Evolutionary conservation across 1,140 invertebrate species (phyloP).

Genomic region (Drosophila sucinea): DNA sequence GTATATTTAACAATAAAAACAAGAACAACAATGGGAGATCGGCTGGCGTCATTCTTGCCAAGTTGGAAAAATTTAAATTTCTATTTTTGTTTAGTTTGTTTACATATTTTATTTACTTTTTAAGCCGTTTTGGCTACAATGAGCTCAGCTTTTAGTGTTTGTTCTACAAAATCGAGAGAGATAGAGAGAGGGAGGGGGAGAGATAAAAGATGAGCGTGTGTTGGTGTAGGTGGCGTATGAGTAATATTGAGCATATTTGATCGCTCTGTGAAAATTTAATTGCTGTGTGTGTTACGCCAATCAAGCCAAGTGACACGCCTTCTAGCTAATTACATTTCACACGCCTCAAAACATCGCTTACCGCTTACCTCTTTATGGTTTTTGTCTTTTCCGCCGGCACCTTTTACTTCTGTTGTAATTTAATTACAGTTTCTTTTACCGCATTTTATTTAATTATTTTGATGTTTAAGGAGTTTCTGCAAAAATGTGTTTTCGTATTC

Average conservation of each 20-base stretch:
- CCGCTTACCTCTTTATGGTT: slow-evolving; percentile 35
- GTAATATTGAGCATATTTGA: slow-evolving; percentile 40
- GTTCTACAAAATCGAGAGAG: slow-evolving; percentile 30
- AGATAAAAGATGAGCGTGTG: not conserved
- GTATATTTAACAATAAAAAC: slow-evolving; percentile 8
- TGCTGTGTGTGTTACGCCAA: slow-evolving; percentile 41
- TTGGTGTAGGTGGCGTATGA: slow-evolving; percentile 62
- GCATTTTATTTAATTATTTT: slow-evolving; percentile 66
- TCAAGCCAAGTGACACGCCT: slow-evolving; percentile 16
- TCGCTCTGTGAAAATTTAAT: slow-evolving; percentile 55
- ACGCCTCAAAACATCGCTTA: slow-evolving; percentile 42
- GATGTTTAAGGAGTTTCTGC: slow-evolving; percentile 16
- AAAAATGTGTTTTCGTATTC: slow-evolving; percentile 39
- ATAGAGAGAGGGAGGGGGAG: not conserved
- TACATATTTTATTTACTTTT: slow-evolving; percentile 62
- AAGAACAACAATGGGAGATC: slow-evolving; percentile 22
- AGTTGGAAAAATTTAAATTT: slow-evolving; percentile 43
- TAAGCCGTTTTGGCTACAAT: slow-evolving; percentile 46
- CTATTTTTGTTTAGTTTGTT: slow-evolving; percentile 48
- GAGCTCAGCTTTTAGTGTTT: slow-evolving; percentile 53
- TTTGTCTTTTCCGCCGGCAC: slow-evolving; percentile 52
- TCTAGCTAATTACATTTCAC: slow-evolving; percentile 59
- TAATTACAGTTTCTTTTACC: slow-evolving; percentile 60
- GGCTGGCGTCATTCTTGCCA: slow-evolving; percentile 48
- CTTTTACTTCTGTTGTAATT: slow-evolving; percentile 66